Percentiles rank a stretch among this genome's conserved stretches.
Conservation (phyloP, 2,797 vertebrate species). For the Antrozous pallidus region DNA sequence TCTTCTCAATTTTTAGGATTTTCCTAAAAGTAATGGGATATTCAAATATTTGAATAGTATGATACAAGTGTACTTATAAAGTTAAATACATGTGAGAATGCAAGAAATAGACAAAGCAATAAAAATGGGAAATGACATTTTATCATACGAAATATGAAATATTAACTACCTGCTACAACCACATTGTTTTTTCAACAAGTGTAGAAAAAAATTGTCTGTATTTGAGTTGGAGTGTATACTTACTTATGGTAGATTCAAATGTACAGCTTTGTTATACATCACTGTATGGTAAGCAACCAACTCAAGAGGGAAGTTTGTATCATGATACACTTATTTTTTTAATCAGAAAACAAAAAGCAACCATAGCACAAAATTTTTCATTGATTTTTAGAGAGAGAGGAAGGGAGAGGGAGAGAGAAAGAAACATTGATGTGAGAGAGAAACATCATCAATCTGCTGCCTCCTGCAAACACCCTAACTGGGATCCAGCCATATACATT, state of each 20-base stretch:
- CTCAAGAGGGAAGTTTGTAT: neutral
- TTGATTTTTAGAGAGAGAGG: too few relatives aligned
- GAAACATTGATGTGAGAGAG: too few relatives aligned
- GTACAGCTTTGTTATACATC: neutral
- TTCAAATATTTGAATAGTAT: neutral
- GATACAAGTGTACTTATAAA: neutral
- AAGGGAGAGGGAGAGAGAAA: too few relatives aligned
- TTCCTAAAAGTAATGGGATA: neutral
- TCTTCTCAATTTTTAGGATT: neutral
- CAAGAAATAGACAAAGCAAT: neutral
- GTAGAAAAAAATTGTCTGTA: neutral
- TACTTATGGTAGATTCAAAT: neutral
- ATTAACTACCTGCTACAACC: neutral
- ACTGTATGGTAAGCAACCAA: neutral
- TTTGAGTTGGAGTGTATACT: neutral
- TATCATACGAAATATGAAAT: neutral
- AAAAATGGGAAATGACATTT: neutral
- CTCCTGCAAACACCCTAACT: too few relatives aligned
- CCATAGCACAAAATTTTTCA: neutral
- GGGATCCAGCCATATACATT: too few relatives aligned
- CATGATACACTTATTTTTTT: neutral
- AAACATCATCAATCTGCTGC: too few relatives aligned
- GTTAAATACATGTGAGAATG: neutral
- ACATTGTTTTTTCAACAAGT: neutral
- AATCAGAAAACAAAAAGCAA: constrained; percentile 1